Base-by-base conservation (phyloP, 2,797 vertebrate species). In the Discoglossus pictus region DNA sequence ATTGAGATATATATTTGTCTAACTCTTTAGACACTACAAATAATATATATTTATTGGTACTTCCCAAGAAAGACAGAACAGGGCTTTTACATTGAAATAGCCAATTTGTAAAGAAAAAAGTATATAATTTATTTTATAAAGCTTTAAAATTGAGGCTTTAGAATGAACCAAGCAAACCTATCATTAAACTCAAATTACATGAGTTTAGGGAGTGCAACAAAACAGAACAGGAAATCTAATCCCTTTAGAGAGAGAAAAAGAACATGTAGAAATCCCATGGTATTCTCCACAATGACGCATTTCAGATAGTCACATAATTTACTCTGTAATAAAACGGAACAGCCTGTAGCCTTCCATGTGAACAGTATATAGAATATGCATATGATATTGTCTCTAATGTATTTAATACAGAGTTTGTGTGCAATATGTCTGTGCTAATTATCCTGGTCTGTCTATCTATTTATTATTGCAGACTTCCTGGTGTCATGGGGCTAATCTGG, bases 401-500 rank as follows among this genome's bases (percentile, higher is more conserved):
- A 23, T 23, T 7, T n/a, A 23, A 15, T 43, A 54, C 2, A 16
- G 18, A 25, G 21, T 50, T 51, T 23, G 9, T 9, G 25, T 4
- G 4, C 4, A 4, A 4, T 31, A 54, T 61, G 38, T 42, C 10
- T 43, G 25, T 31, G 25, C 7, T 21, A 61, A 46, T 17, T 20
- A 54, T 53, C 16, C 39, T 16, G 21, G 13, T 39, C 40, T 25
- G 55, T 58, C 52, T 51, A 61, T 58, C 43, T 55, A 47, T 56
- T n/a, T n/a, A n/a, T n/a, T n/a, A 39, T 42, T 42, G 7, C 52
- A 50, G 52, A 47, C 68, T 71, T 71, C 60, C 68, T 64, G 60
- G 52, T 71, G 36, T 63, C 60, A 64, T 50, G 68, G 44, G 51
- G 52, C 68, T 71, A 71, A 71, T 71, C 16, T 56, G 44, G 60